Evolutionary conservation across 2,797 vertebrate genomes (phyloP).

Genomic region (Sebastes goodei): DNA sequence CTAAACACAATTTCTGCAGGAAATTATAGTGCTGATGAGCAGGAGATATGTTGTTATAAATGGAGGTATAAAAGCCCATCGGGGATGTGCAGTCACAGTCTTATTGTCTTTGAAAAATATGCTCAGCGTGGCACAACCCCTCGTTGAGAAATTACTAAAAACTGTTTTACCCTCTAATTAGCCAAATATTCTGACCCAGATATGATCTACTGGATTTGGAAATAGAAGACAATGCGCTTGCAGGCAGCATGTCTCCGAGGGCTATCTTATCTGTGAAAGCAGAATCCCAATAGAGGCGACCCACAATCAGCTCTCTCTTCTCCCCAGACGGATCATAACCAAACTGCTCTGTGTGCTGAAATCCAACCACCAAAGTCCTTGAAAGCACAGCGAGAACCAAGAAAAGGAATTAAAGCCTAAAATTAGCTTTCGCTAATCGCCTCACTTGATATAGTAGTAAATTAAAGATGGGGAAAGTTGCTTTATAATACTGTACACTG

Average conservation of each 20-base stretch:
- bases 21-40: constrained; percentile 75
- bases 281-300: constrained; percentile 60
- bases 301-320: constrained; percentile 56
- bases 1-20: constrained; percentile 72
- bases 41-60: constrained; percentile 66
- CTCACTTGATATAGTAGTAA: constrained; percentile 6
- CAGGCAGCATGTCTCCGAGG: constrained; percentile 56
- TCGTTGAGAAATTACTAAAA: constrained; percentile 58
- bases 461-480: constrained; percentile 12
- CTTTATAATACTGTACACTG: neutral
- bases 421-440: constrained; percentile 22
- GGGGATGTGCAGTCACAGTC: constrained; percentile 60
- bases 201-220: constrained; percentile 67
- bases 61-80: constrained; percentile 59
- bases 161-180: constrained; percentile 73
- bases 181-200: constrained; percentile 78
- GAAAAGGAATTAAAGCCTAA: constrained; percentile 31
- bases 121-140: constrained; percentile 42
- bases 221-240: constrained; percentile 48
- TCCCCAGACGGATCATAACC: constrained; percentile 61
- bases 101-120: constrained; percentile 72
- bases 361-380: constrained; percentile 54
- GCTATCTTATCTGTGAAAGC: constrained; percentile 67
- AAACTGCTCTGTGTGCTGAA: constrained; percentile 52
- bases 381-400: constrained; percentile 46